Percentiles rank a stretch among this genome's conserved stretches.
phyloP scores from a whole-genome alignment of 2,113 vertebrate genomes.

The Larimichthys polyactis region DNA sequence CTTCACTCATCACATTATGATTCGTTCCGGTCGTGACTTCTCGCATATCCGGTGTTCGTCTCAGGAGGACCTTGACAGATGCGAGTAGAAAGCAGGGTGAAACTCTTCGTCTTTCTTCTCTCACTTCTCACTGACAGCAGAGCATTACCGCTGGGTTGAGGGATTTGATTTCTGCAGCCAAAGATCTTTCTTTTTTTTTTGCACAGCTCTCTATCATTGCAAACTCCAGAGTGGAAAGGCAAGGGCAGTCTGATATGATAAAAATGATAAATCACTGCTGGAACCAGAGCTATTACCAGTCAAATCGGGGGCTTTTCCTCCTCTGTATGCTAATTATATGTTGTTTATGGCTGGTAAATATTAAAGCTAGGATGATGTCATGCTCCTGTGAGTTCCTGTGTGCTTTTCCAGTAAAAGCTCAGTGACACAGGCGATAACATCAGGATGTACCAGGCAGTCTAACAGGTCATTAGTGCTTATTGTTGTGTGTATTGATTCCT shows the following conservation, averaged over 20 bases:
- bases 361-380: conserved; percentile 9
- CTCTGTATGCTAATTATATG: neutral
- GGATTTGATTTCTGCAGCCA: conserved; percentile 4
- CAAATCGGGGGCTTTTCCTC: neutral
- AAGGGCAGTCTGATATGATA: neutral
- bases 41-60: neutral
- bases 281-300: neutral
- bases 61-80: conserved; percentile 9
- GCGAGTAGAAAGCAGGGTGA: neutral
- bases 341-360: neutral
- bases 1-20: conserved; percentile 18
- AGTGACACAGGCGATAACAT: conserved; percentile 86
- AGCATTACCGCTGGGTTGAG: neutral
- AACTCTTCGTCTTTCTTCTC: neutral
- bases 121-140: neutral
- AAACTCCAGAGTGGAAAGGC: neutral
- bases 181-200: neutral
- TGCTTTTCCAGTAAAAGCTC: conserved; percentile 87
- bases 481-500: neutral
- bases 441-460: conserved; percentile 92
- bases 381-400: conserved; percentile 8
- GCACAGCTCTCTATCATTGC: neutral
- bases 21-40: conserved; percentile 19
- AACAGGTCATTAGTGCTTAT: conserved; percentile 92
- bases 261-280: neutral